Evolutionary conservation across 2,113 vertebrate genomes (phyloP), one percentile per base, ranked within the genome.

Genomic region (Gallinago jamesoni): DNA sequence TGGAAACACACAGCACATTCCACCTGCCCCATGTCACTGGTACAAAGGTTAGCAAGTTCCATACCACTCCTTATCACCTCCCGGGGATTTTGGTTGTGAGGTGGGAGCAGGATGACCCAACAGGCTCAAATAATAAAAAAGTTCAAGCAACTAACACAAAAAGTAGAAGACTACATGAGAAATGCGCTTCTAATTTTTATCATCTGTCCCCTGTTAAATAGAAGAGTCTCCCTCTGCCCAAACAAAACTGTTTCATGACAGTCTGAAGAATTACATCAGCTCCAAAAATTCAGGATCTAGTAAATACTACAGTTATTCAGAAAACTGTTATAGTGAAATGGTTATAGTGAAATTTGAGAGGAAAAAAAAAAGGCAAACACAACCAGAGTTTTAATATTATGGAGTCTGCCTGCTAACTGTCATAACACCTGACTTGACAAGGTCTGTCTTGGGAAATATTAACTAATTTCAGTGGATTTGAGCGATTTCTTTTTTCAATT

Each of bases 191-290:
- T 45, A 3, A 16, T 33, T 57, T 39, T 62, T 31, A 57, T 15
- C 19, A 37, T 2, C 23, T n/a, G 27, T 23, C 2, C 10, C 22
- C 20, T 72, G 25, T 24, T 8, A 67, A 82, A 67, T 0, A 39
- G 14, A 33, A 45, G 8, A 39, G 14, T 10, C 31, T 17, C 9
- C 6, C 52, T 50, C 56, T 56, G 37, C 25, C 19, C 39, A 67
- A 39, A 62, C 27, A 28, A 11, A 62, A 24, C n/a, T 35, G 19
- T 2, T 2, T 57, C 3, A 1, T 0, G 7, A 28, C 2, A 30
- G 7, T 8, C 31, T 41, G 17, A 79, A 64, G 12, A 82, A 57
- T 6, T 13, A 14, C 0, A 7, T 10, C 70, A 39, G 31, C 3
- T 1, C 19, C n/a, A 59, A 67, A 84, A 75, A n/a, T 16, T 27